These are phyloP conservation scores for Alexandromys fortis DNA, from an alignment of 2,113 vertebrate genomes.

Conservation along the genomic window DNA sequence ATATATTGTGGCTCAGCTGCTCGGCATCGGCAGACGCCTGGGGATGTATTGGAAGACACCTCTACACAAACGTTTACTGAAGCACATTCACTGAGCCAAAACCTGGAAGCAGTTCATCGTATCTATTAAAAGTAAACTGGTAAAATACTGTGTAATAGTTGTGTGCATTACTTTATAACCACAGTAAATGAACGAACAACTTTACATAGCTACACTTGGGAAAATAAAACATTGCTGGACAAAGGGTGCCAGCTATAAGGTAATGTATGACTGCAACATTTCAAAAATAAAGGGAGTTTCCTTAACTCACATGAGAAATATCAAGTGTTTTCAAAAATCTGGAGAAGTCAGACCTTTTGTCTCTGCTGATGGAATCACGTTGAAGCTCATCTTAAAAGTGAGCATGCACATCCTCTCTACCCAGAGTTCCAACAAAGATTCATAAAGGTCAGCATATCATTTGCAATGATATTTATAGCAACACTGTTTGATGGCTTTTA, in stretches of 20 bases:
- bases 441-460: neutral
- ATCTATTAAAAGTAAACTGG: neutral
- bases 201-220: neutral
- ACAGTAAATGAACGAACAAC: neutral
- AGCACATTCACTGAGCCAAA: neutral
- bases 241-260: neutral
- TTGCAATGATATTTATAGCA: neutral
- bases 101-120: neutral
- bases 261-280: neutral
- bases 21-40: neutral
- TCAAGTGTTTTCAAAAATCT: neutral
- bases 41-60: neutral
- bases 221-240: neutral
- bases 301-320: neutral
- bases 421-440: slow-evolving; percentile 11
- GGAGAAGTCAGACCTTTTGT: neutral
- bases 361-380: neutral
- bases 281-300: neutral
- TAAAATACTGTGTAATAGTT: neutral
- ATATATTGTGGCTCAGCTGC: neutral
- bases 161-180: neutral
- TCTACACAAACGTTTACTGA: neutral
- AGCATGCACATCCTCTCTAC: neutral
- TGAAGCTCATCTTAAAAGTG: neutral
- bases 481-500: neutral